phyloP scores from a whole-genome alignment of 2,797 vertebrate species.

The Necrosyrtes monachus region DNA sequence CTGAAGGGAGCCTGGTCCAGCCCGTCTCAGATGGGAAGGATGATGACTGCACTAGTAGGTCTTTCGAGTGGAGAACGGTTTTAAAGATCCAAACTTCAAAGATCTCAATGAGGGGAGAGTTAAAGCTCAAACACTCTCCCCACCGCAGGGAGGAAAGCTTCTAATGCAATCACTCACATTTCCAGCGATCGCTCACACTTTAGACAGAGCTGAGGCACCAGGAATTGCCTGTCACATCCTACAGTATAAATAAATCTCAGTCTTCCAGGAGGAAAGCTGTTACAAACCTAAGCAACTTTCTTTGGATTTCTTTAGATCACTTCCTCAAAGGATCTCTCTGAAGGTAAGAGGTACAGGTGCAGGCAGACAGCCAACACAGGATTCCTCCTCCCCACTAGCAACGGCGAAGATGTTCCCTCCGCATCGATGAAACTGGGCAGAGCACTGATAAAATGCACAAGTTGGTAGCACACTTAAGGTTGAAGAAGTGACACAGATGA shows the following conservation, averaged over 20 bases:
- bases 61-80: neutral
- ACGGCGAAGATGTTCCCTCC: neutral
- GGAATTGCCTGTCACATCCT: conserved; percentile 32
- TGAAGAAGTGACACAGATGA: neutral
- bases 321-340: neutral
- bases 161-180: neutral
- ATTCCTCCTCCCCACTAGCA: neutral
- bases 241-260: conserved; percentile 14
- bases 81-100: conserved; percentile 40
- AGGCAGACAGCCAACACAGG: neutral
- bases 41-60: neutral
- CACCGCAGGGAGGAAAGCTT: neutral
- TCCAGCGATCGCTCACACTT: neutral
- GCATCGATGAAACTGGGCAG: neutral
- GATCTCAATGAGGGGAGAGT: neutral
- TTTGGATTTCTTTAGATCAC: neutral
- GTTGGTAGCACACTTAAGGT: neutral
- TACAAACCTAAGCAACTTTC: conserved; percentile 18
- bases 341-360: neutral
- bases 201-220: conserved; percentile 8
- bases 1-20: conserved; percentile 33
- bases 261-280: conserved; percentile 2
- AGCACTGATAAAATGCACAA: neutral
- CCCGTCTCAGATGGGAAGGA: neutral
- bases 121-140: conserved; percentile 5